Conservation (phyloP, 2,888 invertebrate species). For the Eugnorisma glareosa region DNA sequence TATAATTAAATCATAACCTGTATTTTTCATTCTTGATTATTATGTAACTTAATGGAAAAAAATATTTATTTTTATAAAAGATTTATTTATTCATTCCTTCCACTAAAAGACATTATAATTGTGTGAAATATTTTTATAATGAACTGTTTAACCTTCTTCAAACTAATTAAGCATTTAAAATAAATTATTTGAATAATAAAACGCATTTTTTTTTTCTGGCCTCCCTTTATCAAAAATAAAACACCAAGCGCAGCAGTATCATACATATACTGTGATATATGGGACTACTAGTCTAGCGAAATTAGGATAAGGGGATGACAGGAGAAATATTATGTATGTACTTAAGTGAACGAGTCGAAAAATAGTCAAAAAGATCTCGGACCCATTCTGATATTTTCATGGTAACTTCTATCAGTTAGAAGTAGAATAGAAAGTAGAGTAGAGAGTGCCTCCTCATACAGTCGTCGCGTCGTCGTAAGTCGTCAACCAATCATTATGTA, state of each 20-base stretch:
- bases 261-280: neutral
- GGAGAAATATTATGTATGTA: neutral
- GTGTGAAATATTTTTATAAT: constrained; percentile 75
- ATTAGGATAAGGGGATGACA: neutral
- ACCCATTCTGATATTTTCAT: neutral
- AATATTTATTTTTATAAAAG: constrained; percentile 64
- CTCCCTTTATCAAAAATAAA: neutral
- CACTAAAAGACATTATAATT: constrained; percentile 83
- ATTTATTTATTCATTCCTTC: constrained; percentile 83
- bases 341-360: too few relatives aligned
- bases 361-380: neutral
- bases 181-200: constrained; percentile 49
- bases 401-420: neutral
- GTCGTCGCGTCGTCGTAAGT: too few relatives aligned
- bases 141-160: constrained; percentile 63
- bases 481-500: too few relatives aligned
- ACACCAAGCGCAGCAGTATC: neutral
- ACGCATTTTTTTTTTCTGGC: neutral
- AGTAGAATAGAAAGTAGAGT: too few relatives aligned
- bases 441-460: neutral
- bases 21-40: constrained; percentile 24
- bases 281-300: neutral
- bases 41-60: constrained; percentile 9
- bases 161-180: constrained; percentile 65
- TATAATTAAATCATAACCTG: constrained; percentile 8